A percentile compares a stretch with the other conserved stretches of the same genome.
These are phyloP conservation scores for Oceanites oceanicus DNA, from an alignment of 2,113 vertebrate genomes.

Conservation along the genomic window DNA sequence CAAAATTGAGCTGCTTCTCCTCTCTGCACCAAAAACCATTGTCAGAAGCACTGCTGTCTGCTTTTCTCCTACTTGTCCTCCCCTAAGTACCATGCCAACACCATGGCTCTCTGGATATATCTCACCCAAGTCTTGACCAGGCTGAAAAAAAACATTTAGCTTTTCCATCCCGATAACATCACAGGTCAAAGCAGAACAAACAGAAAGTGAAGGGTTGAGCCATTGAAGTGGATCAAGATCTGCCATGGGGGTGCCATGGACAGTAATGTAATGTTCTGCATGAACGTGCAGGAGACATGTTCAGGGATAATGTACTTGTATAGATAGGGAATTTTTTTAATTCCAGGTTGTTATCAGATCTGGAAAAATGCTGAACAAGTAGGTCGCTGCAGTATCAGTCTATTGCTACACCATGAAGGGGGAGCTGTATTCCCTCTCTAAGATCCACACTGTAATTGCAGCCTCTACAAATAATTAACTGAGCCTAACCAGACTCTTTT, in stretches of 20 bases:
- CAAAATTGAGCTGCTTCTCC: neutral
- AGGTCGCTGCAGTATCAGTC: neutral
- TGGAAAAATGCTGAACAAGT: slow-evolving; percentile 27
- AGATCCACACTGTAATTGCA: neutral
- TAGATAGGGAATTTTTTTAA: neutral
- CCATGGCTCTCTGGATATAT: neutral
- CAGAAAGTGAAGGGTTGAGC: neutral
- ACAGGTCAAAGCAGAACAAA: neutral
- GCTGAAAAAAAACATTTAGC: neutral
- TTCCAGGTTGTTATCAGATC: slow-evolving; percentile 47
- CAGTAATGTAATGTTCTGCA: neutral
- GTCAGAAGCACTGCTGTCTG: neutral
- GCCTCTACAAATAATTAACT: slow-evolving; percentile 17
- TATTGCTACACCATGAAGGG: neutral
- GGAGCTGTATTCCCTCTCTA: neutral
- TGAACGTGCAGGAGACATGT: neutral
- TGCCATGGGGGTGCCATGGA: neutral
- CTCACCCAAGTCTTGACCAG: neutral
- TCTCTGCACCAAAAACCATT: neutral
- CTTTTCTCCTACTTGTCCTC: neutral
- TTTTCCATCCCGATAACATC: neutral
- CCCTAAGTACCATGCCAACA: neutral
- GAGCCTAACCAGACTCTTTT: neutral
- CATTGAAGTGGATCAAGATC: neutral
- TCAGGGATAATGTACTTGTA: slow-evolving; percentile 1